Base-by-base conservation (phyloP, 2,797 vertebrate species). In the Enteromius unitaeniatus region DNA sequence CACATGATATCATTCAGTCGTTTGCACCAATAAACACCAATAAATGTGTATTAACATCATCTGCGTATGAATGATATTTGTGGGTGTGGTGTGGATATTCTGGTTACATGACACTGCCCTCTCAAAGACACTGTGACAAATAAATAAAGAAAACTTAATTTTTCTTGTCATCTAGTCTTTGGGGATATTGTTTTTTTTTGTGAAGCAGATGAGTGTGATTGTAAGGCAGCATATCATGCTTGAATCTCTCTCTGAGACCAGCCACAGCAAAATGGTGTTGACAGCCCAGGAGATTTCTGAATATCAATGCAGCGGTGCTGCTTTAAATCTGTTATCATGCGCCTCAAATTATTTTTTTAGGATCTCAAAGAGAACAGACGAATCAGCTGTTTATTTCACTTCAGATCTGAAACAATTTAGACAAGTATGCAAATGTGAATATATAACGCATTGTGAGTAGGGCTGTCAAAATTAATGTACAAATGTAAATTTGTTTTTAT, bases 191-290 rank as follows among this genome's bases (percentile, higher is more conserved):
- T 85, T 82, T 93, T 91, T 91, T 23, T 87, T 89, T 91, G 87
- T 85, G 85, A 89, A 92, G 89, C 91, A 92, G 91, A 90, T 89
- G 89, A 88, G 89, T 87, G 91, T 92, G 92, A 93, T 94, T 92
- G 93, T 90, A 88, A 92, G 88, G 91, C 86, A 84, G 70, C 83
- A 86, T 82, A 88, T 93, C 93, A 92, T 90, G 91, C 80, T 79
- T 77, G 89, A 87, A 87, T 92, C 86, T 85, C 81, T 88, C 87
- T 82, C 86, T 40, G 86, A 68, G 72, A 60, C 80, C 76, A 64
- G 86, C 72, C 86, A 82, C 51, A 65, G 89, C 86, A 90, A 93
- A 93, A 94, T 91, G 75, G 67, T 84, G 91, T 88, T 91, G 93
- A 93, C 93, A 87, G 86, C 85, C 88, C 79, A 34, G 68, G 87